These are phyloP conservation scores for Chelon labrosus DNA, from an alignment of 2,797 vertebrate species.

Conservation along the genomic window DNA sequence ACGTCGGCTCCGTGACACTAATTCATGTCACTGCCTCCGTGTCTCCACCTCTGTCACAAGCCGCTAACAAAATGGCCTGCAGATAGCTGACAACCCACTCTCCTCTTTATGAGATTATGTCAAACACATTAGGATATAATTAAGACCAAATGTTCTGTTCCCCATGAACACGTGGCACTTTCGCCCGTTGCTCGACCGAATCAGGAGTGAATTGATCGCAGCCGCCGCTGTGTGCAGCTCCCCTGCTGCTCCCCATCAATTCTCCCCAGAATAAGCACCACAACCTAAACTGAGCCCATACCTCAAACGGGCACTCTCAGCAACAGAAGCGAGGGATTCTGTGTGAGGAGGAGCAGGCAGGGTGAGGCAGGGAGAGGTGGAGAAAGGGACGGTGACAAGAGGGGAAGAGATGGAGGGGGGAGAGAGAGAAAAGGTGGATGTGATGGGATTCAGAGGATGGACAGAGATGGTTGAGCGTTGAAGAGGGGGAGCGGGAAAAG, in stretches of 20 bases:
- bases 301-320: not conserved
- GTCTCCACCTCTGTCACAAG: slow-evolving; percentile 22
- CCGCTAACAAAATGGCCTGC: slow-evolving; percentile 24
- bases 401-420: not conserved
- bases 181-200: slow-evolving; percentile 24
- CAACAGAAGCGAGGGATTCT: not conserved
- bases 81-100: slow-evolving; percentile 14
- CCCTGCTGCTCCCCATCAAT: slow-evolving; percentile 16
- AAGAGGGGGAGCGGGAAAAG: slow-evolving; percentile 39
- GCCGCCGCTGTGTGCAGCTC: slow-evolving; percentile 9
- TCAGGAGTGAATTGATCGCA: slow-evolving; percentile 32
- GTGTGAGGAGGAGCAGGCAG: slow-evolving; percentile 1
- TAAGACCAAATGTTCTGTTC: slow-evolving; percentile 32
- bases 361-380: not conserved
- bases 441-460: slow-evolving; percentile 42
- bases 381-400: slow-evolving; percentile 3
- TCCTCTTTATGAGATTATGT: slow-evolving; percentile 39
- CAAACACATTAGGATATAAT: slow-evolving; percentile 49
- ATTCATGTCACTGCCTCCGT: slow-evolving; percentile 30
- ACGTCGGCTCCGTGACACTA: slow-evolving; percentile 28
- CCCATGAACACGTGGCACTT: slow-evolving; percentile 20
- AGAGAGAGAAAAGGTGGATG: slow-evolving; percentile 1
- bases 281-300: not conserved
- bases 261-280: not conserved
- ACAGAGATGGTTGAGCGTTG: slow-evolving; percentile 39